These are phyloP conservation scores for Rhinophrynus dorsalis DNA, from an alignment of 2,797 vertebrate species.

Conservation along the genomic window DNA sequence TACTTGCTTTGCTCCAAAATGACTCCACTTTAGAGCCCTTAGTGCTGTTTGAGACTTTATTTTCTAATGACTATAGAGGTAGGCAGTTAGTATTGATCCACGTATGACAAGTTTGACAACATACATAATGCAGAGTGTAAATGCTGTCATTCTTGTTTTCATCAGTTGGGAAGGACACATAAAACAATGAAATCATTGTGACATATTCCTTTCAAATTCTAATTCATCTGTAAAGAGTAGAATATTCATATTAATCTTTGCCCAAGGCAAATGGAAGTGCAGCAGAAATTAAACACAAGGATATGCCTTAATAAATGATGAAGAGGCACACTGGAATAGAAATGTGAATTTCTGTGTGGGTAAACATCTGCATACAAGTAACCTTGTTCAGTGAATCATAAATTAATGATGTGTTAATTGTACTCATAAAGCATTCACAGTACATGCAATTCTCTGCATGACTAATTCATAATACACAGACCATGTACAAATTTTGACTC, in stretches of 20 bases:
- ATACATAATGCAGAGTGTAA: constrained; percentile 11
- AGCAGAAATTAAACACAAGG: constrained; percentile 26
- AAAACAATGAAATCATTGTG: constrained; percentile 24
- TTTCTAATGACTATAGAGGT: not conserved
- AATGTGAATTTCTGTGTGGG: constrained; percentile 24
- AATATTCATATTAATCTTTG: constrained; percentile 32
- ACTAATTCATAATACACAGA: constrained; percentile 22
- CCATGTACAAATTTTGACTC: not conserved
- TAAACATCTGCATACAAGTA: constrained; percentile 33
- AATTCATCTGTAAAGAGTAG: constrained; percentile 30
- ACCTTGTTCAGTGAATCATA: constrained; percentile 30
- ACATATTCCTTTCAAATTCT: constrained; percentile 24
- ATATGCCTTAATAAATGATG: constrained; percentile 23
- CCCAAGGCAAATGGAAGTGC: constrained; percentile 16
- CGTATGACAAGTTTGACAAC: constrained; percentile 4
- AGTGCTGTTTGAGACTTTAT: too few species aligned
- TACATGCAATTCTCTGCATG: constrained; percentile 21
- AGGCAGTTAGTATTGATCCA: not conserved
- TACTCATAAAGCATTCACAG: constrained; percentile 24
- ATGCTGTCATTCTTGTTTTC: constrained; percentile 11
- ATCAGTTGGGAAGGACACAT: constrained; percentile 12
- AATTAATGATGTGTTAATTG: constrained; percentile 27
- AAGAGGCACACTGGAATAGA: constrained; percentile 17
- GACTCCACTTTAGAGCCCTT: too few species aligned
- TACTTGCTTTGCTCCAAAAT: too few species aligned